Conservation (phyloP, 2,888 invertebrate genomes). For the Tholera decimalis region DNA sequence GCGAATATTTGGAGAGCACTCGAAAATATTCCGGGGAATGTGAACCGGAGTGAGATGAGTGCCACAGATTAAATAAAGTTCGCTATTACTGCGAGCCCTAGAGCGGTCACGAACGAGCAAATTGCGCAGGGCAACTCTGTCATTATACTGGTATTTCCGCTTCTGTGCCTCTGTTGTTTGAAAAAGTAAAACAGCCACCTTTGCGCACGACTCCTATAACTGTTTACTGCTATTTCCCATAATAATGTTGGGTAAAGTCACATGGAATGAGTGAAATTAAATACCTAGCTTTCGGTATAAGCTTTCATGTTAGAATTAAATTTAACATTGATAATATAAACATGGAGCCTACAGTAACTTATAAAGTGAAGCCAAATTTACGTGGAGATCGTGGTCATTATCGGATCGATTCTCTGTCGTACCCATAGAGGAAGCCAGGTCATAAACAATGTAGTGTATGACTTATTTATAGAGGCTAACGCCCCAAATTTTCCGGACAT, state of each 20-base stretch:
- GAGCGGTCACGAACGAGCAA: slow-evolving; percentile 76
- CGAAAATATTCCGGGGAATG: slow-evolving; percentile 45
- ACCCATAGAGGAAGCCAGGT: slow-evolving; percentile 16
- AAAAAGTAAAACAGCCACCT: slow-evolving; percentile 54
- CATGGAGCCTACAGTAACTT: not conserved
- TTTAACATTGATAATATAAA: not conserved
- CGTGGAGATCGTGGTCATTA: not conserved
- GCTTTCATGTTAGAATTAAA: slow-evolving; percentile 17
- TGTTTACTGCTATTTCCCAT: slow-evolving; percentile 49
- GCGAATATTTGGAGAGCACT: slow-evolving; percentile 51
- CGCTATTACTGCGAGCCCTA: slow-evolving; percentile 64
- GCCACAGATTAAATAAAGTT: slow-evolving; percentile 64
- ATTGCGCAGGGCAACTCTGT: slow-evolving; percentile 68
- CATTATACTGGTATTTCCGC: slow-evolving; percentile 80
- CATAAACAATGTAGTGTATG: slow-evolving; percentile 46
- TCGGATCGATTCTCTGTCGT: slow-evolving; percentile 13
- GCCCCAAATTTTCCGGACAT: slow-evolving; percentile 35
- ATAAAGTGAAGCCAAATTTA: slow-evolving; percentile 1
- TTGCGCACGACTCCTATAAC: slow-evolving; percentile 47
- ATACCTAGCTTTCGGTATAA: slow-evolving; percentile 13
- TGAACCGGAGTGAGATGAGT: slow-evolving; percentile 58
- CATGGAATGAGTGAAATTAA: slow-evolving; percentile 30
- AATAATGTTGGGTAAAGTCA: slow-evolving; percentile 35
- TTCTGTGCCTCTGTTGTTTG: slow-evolving; percentile 60
- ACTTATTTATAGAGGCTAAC: slow-evolving; percentile 36